Evolutionary conservation across 2,797 vertebrate species (phyloP), one percentile per base, ranked within the genome.

Genomic region (Lacerta agilis): DNA sequence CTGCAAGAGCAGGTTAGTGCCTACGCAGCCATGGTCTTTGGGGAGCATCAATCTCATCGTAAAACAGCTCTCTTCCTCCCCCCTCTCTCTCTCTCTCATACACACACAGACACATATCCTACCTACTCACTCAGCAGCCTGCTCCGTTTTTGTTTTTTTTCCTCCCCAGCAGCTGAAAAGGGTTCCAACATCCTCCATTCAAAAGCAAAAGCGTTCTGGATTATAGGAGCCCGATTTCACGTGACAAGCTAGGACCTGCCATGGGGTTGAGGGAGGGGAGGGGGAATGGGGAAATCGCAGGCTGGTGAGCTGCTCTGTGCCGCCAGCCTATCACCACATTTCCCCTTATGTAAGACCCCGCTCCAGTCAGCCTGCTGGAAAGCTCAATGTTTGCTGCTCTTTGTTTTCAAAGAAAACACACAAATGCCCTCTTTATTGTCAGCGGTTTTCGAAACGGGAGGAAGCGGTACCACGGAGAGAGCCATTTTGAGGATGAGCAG

Each of bases 271-370:
- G 9, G 17, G 61, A 18, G n/a, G 33, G 38, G 75, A 5, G 45
- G 41, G 2, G 8, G 5, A 5, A 8, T 7, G 45, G 33, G n/a
- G 2, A 41, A 41, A 38, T 67, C 33, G 3, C 1, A 78, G 43
- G n/a, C 67, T 33, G 61, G 78, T 75, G 79, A 85, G 71, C 83
- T 55, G 45, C 75, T 86, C 38, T 55, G 41, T 75, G 43, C 79
- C n/a, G 43, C 71, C 79, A 75, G 69, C 79, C 45, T 66, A 76
- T 38, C 84, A 25, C n/a, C n/a, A 80, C 77, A 79, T 79, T 75
- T 27, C 36, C 29, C 45, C 23, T 89, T 89, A 89, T 67, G 78
- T 89, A 89, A 89, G 67, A 41, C 43, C 17, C 69, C 69, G 61
- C 67, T 69, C 38, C 55, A 76, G 27, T 25, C 78, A 66, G 33